phyloP scores from a whole-genome alignment of 2,888 invertebrate species.

The Epirrita christyi region DNA sequence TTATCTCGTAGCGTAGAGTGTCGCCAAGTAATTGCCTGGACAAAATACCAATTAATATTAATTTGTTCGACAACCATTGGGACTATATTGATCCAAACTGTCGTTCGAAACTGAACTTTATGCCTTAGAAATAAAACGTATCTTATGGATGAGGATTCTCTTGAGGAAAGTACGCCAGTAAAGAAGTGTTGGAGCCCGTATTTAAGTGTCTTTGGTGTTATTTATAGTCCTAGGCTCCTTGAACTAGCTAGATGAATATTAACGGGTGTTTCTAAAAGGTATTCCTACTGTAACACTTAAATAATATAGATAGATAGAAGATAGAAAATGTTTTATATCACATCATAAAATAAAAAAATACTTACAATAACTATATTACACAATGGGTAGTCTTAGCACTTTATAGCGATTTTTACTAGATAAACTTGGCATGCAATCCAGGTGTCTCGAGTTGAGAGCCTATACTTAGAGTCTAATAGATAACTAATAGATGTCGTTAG shows the following conservation, averaged over 20 bases:
- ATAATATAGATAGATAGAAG: too few relatives aligned
- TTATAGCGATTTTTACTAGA: too few relatives aligned
- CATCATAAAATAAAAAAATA: too few relatives aligned
- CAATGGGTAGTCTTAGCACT: too few relatives aligned
- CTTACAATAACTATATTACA: too few relatives aligned
- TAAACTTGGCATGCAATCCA: too few relatives aligned
- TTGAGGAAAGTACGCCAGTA: conserved; percentile 12
- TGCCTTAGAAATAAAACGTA: conserved; percentile 2
- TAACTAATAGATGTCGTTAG: too few relatives aligned
- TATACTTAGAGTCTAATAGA: too few relatives aligned
- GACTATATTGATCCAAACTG: conserved; percentile 22
- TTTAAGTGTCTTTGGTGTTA: conserved; percentile 26
- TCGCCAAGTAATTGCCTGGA: conserved; percentile 33
- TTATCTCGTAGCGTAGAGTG: conserved; percentile 3
- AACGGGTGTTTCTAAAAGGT: not conserved
- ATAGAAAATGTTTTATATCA: too few relatives aligned
- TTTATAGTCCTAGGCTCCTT: conserved; percentile 8
- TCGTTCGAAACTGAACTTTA: conserved; percentile 16
- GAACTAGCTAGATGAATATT: not conserved
- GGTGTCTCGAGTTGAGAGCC: too few relatives aligned
- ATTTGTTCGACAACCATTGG: conserved; percentile 36
- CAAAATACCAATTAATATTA: conserved; percentile 47
- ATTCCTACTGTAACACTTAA: not conserved
- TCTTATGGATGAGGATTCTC: not conserved
- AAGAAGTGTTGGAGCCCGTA: conserved; percentile 16